These are phyloP conservation scores for Phasianus colchicus DNA, from an alignment of 2,113 vertebrate species.

Conservation along the genomic window DNA sequence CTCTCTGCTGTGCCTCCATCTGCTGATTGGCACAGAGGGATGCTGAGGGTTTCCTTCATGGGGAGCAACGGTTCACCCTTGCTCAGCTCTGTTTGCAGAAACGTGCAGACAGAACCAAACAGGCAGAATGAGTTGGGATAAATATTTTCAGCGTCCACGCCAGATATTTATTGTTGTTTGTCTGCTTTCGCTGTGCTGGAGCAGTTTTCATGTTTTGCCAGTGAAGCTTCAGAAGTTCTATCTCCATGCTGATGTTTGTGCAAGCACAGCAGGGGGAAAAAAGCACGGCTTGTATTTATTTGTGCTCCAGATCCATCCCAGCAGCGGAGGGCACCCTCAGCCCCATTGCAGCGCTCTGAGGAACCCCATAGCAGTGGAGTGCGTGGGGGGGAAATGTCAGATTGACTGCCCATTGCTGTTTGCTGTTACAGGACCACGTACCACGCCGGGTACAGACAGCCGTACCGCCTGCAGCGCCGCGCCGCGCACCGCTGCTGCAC, in stretches of 20 bases:
- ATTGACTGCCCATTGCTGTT: background rate
- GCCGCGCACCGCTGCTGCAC: constrained; percentile 85
- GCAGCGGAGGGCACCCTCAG: too few species aligned
- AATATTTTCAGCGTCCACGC: constrained; percentile 60
- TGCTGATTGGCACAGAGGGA: background rate
- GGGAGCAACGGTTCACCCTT: background rate
- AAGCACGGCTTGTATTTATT: constrained; percentile 18
- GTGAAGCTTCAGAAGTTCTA: constrained; percentile 21
- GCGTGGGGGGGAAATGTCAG: too few species aligned
- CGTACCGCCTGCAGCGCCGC: constrained; percentile 81
- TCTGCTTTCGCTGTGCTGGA: background rate
- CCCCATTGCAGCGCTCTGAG: too few species aligned
- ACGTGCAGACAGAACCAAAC: constrained; percentile 17
- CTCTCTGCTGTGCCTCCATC: constrained; percentile 4
- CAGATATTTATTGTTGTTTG: constrained; percentile 22
- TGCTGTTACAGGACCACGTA: constrained; percentile 83
- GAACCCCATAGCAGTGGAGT: too few species aligned
- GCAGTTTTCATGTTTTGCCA: constrained; percentile 76
- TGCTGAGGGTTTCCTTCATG: background rate
- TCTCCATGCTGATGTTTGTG: background rate
- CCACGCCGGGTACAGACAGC: constrained; percentile 85
- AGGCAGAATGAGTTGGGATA: constrained; percentile 17
- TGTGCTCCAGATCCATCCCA: constrained; percentile 5
- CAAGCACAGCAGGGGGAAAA: background rate
- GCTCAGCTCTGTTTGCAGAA: background rate